These are phyloP conservation scores for Philonicus albiceps DNA, from an alignment of 2,888 invertebrate species.

Conservation along the genomic window DNA sequence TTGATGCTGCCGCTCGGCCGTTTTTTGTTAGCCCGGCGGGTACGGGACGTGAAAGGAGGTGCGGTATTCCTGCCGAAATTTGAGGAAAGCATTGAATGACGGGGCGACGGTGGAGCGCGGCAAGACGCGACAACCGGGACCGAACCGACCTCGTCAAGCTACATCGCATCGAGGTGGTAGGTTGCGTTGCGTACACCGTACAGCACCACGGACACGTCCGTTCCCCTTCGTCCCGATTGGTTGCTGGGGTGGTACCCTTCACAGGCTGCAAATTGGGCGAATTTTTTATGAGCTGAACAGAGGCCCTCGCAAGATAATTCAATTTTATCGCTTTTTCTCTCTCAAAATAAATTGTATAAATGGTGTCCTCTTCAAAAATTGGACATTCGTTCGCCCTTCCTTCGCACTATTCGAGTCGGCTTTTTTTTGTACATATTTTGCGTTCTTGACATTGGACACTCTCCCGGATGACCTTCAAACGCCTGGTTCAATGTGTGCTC, in stretches of 20 bases:
- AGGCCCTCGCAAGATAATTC: not conserved
- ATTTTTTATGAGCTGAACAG: not conserved
- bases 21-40: not conserved
- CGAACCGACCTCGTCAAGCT: slow-evolving; percentile 36
- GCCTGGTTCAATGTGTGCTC: not conserved
- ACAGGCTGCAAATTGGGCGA: not conserved
- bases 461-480: not conserved
- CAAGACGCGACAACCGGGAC: not conserved
- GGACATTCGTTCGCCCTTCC: not conserved
- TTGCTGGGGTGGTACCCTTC: too few species aligned
- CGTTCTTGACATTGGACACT: not conserved
- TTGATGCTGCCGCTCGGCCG: not conserved
- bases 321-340: not conserved
- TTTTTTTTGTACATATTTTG: not conserved
- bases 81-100: not conserved
- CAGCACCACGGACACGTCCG: not conserved
- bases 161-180: not conserved
- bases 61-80: not conserved
- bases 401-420: not conserved
- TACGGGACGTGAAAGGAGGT: not conserved
- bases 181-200: not conserved
- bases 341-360: not conserved
- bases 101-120: not conserved
- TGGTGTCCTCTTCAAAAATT: not conserved
- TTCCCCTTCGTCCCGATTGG: not conserved